Conservation (phyloP, 2,797 vertebrate genomes). For the Aulostomus chinensis region DNA sequence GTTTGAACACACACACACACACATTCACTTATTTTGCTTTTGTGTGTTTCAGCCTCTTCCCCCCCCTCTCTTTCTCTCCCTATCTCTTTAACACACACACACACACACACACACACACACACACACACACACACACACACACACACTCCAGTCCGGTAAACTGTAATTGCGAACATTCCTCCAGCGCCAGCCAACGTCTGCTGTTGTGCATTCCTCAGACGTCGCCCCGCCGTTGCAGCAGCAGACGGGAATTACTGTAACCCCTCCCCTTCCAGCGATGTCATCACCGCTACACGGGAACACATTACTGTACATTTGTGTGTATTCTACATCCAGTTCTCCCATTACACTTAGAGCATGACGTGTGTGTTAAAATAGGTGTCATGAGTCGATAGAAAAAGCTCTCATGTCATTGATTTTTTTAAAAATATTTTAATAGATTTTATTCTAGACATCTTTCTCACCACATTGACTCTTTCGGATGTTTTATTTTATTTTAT, state of each 20-base stretch:
- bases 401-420: no score
- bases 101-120: conserved; percentile 5
- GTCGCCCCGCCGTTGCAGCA: conserved; percentile 27
- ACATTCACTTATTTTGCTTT: conserved; percentile 3
- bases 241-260: conserved; percentile 57
- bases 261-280: conserved; percentile 15
- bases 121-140: neutral
- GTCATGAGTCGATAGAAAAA: no score
- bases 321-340: no score
- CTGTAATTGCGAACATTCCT: conserved; percentile 62
- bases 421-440: no score
- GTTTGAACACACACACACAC: conserved; percentile 4
- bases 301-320: no score
- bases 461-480: no score
- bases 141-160: conserved; percentile 7
- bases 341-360: no score
- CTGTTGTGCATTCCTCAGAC: conserved; percentile 58
- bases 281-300: no score
- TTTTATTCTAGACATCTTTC: no score
- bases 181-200: conserved; percentile 13
- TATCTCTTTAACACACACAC: neutral
- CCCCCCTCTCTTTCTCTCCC: neutral
- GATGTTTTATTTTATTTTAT: no score
- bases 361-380: no score
- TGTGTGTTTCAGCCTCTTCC: neutral